These are phyloP conservation scores for Chlamydotis undulata DNA, from an alignment of 2,113 vertebrate genomes.

Conservation along the genomic window DNA sequence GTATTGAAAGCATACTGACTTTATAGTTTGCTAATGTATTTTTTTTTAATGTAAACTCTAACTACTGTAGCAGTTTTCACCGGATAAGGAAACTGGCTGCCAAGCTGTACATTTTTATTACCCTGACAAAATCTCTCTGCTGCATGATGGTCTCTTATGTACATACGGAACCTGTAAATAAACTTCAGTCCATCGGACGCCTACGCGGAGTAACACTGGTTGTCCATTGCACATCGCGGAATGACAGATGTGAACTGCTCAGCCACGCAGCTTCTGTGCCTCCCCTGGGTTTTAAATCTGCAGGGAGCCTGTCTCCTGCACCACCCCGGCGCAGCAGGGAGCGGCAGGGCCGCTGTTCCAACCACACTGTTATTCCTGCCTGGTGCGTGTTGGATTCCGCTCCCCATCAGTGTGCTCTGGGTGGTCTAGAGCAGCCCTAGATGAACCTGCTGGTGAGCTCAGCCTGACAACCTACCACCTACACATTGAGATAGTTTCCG, in stretches of 20 bases:
- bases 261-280: neutral
- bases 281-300: neutral
- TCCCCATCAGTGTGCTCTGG: too few relatives aligned
- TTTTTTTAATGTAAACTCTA: conserved; percentile 18
- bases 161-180: conserved; percentile 73
- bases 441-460: neutral
- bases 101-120: conserved; percentile 27
- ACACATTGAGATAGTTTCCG: too few relatives aligned
- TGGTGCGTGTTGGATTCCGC: too few relatives aligned
- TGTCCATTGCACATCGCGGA: accelerated
- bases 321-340: too few relatives aligned
- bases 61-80: conserved; percentile 6
- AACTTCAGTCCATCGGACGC: conserved; percentile 41
- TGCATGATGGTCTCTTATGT: conserved; percentile 59
- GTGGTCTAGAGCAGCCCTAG: too few relatives aligned
- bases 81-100: neutral
- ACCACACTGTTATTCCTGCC: too few relatives aligned
- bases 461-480: neutral
- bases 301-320: too few relatives aligned
- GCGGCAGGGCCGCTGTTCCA: too few relatives aligned
- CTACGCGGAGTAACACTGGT: neutral
- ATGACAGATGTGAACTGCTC: neutral
- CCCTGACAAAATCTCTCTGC: conserved; percentile 11
- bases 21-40: neutral
- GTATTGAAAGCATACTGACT: neutral